Conservation (phyloP, 2,113 vertebrate species). For the Corydoras sp. region DNA sequence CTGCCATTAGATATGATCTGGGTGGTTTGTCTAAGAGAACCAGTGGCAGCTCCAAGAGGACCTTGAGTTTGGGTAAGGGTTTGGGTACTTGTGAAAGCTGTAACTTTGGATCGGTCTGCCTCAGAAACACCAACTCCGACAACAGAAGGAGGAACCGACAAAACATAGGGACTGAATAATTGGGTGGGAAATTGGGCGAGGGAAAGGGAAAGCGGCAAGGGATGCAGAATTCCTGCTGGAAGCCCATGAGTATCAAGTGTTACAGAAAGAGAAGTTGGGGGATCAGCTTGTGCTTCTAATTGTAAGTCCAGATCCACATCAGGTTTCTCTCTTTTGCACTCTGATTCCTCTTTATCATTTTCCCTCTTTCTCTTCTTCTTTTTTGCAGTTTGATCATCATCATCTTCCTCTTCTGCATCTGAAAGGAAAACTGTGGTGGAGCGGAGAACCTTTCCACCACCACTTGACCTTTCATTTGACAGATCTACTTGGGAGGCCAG, state of each 20-base stretch:
- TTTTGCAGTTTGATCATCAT: conserved; percentile 58
- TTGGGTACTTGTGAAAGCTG: conserved; percentile 55
- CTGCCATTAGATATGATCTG: conserved; percentile 60
- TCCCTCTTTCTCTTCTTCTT: conserved; percentile 58
- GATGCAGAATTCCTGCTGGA: conserved; percentile 54
- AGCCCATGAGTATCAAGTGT: conserved; percentile 49
- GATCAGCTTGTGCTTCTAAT: conserved; percentile 67
- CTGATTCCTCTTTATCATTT: conserved; percentile 57
- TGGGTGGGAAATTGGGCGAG: conserved; percentile 61
- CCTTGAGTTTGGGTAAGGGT: conserved; percentile 48
- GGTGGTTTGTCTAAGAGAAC: conserved; percentile 50
- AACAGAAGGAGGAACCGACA: conserved; percentile 62
- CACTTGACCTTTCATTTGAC: conserved; percentile 48
- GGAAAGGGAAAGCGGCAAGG: conserved; percentile 60
- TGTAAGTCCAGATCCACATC: conserved; percentile 66
- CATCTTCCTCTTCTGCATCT: conserved; percentile 65
- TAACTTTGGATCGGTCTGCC: conserved; percentile 55
- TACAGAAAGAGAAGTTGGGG: conserved; percentile 55
- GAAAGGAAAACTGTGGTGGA: conserved; percentile 72
- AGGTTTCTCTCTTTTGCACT: conserved; percentile 60
- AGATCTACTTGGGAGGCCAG: conserved; percentile 47
- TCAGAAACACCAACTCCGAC: conserved; percentile 47
- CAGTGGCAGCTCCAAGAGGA: conserved; percentile 52
- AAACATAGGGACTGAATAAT: conserved; percentile 66
- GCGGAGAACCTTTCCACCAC: conserved; percentile 67